Conservation (phyloP, 2,888 invertebrate species). For the Diplolepis rosae region DNA sequence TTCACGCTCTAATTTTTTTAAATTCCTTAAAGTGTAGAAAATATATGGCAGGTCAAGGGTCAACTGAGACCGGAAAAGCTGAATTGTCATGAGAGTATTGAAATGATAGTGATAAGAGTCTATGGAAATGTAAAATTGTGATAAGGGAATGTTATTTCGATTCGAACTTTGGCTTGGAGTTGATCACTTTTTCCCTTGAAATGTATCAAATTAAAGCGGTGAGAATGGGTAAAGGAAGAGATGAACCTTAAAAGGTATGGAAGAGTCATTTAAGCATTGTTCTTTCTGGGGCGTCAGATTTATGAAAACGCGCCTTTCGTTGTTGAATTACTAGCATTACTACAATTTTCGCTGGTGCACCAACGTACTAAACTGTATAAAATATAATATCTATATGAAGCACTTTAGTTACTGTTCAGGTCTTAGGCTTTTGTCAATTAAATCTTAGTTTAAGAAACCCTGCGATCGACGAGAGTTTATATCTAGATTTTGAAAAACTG, state of each 20-base stretch:
- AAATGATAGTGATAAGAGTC: too few relatives aligned
- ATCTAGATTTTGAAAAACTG: constrained; percentile 33
- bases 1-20: not conserved
- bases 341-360: constrained; percentile 14
- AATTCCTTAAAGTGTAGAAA: constrained; percentile 29
- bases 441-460: constrained; percentile 52
- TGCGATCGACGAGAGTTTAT: too few relatives aligned
- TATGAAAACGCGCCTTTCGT: constrained; percentile 20
- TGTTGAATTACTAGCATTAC: constrained; percentile 14
- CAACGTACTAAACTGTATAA: constrained; percentile 24
- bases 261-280: constrained; percentile 8
- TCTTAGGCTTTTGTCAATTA: constrained; percentile 50
- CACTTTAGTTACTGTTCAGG: constrained; percentile 54
- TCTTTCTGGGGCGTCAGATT: not conserved
- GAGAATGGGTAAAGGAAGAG: not conserved
- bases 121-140: not conserved
- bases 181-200: too few relatives aligned
- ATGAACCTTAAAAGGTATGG: not conserved
- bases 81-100: not conserved
- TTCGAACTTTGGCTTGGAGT: not conserved
- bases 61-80: constrained; percentile 30
- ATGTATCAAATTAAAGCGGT: too few relatives aligned
- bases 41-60: constrained; percentile 34
- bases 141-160: constrained; percentile 1
- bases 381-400: constrained; percentile 43